Evolutionary conservation across 37 sponge, comb jelly and placozoan genomes (phyloP).

Genomic region (Aplysina aerophoba): DNA sequence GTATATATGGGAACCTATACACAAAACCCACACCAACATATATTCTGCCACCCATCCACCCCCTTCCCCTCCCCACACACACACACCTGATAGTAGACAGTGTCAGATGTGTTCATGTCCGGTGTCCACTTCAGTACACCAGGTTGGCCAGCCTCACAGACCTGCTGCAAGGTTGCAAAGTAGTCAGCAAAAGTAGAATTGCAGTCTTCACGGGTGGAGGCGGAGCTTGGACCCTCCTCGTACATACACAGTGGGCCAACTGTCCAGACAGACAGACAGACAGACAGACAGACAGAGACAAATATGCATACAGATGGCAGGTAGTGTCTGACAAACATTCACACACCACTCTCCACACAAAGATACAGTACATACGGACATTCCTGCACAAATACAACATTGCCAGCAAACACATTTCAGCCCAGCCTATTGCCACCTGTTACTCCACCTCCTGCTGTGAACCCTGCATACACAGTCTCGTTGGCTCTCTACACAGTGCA

Average conservation of each 20-base stretch:
- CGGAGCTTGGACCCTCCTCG: not conserved
- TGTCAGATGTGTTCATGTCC: constrained; percentile 54
- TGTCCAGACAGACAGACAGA: not conserved
- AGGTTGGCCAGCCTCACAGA: no score
- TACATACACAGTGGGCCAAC: constrained; percentile 3
- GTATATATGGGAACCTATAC: not conserved
- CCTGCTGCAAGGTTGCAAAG: not conserved
- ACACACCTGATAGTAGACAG: constrained; percentile 70
- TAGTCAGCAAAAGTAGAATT: constrained; percentile 22
- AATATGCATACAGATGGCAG: constrained; percentile 38
- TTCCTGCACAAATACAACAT: no score
- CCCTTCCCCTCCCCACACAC: no score
- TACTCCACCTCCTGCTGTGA: constrained; percentile 28
- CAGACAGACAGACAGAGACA: constrained; percentile 5
- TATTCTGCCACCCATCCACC: no score
- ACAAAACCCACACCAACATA: no score
- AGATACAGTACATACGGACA: no score
- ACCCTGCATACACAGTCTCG: constrained; percentile 56
- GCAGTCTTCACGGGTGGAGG: not conserved
- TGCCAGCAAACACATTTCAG: no score
- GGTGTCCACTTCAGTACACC: constrained; percentile 58
- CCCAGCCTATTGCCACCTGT: no score
- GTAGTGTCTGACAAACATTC: no score
- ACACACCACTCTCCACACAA: no score
- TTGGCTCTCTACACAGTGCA: not conserved